Evolutionary conservation across 2,113 vertebrate species (phyloP).

Genomic region (Psammodynastes pulverulentus): DNA sequence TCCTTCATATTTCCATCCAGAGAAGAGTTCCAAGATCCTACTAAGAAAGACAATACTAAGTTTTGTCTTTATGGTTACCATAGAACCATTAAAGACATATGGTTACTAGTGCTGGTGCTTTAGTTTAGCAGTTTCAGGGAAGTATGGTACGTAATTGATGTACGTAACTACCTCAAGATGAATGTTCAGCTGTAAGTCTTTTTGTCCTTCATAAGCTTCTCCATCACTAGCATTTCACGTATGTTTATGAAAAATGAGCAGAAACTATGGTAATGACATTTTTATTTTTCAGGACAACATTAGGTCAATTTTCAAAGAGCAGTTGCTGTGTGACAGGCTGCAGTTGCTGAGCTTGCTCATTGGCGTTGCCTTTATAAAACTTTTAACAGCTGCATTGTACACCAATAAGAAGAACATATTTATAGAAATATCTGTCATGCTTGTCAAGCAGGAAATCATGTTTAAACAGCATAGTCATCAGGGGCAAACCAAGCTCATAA

Average conservation of each 20-base stretch:
- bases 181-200: not conserved
- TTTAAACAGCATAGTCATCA: constrained; percentile 30
- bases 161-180: not conserved
- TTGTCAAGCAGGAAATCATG: not conserved
- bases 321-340: not conserved
- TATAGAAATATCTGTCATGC: not conserved
- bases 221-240: not conserved
- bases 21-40: not conserved
- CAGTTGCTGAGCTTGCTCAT: not conserved
- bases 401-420: not conserved
- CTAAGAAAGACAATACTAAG: not conserved
- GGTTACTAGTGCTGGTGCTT: not conserved
- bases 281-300: not conserved
- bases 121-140: not conserved
- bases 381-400: not conserved
- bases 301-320: not conserved
- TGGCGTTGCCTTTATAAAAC: not conserved
- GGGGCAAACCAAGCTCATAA: constrained; percentile 28
- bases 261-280: not conserved
- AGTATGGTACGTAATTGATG: not conserved
- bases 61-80: not conserved
- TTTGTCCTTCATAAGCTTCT: not conserved
- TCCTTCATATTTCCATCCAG: not conserved
- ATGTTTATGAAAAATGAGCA: not conserved
- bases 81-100: not conserved